Conservation (phyloP, 2,113 vertebrate species). For the Galemys pyrenaicus region DNA sequence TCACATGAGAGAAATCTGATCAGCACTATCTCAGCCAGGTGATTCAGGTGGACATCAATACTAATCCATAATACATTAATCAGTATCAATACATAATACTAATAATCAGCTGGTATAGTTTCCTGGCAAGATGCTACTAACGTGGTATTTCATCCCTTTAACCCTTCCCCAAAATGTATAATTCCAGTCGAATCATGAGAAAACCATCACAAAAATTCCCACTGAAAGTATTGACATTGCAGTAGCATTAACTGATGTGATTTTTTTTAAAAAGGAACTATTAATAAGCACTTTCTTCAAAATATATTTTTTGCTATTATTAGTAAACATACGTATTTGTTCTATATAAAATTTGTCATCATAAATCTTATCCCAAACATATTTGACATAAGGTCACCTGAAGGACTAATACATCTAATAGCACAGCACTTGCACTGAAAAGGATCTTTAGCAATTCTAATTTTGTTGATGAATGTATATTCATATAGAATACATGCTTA, state of each 20-base stretch:
- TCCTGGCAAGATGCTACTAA: not conserved
- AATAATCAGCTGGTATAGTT: not conserved
- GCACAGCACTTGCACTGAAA: not conserved
- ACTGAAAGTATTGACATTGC: not conserved
- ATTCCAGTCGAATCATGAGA: not conserved
- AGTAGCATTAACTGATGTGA: not conserved
- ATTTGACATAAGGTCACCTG: not conserved
- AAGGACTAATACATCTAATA: not conserved
- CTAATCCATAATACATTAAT: no score
- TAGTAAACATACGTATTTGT: not conserved
- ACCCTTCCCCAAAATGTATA: not conserved
- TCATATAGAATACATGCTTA: not conserved
- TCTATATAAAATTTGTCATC: not conserved
- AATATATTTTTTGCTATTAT: not conserved
- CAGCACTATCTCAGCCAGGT: not conserved
- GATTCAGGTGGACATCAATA: not conserved
- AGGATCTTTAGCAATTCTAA: not conserved
- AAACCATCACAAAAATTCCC: not conserved
- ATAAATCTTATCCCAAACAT: not conserved
- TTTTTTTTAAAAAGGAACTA: not conserved
- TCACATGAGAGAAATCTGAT: not conserved
- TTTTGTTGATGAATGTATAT: slow-evolving; percentile 16
- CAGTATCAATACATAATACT: no score
- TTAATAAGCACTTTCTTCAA: slow-evolving; percentile 34
- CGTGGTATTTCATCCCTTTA: not conserved